Percentiles rank a stretch among this genome's conserved stretches.
Evolutionary conservation across 2,113 vertebrate genomes (phyloP).

Genomic region (Planiliza haematocheilus): DNA sequence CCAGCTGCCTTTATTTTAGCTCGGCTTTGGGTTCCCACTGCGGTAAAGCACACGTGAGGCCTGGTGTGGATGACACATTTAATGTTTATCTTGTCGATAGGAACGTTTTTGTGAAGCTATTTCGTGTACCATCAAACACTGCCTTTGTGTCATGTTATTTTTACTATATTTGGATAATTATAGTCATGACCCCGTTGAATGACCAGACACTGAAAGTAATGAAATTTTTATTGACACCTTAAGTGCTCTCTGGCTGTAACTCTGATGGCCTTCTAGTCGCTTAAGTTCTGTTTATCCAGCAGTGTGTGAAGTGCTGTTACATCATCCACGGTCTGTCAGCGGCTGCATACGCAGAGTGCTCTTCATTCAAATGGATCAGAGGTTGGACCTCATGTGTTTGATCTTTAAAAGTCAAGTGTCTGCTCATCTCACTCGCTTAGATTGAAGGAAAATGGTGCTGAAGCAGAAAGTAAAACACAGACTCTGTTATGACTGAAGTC

Average conservation of each 20-base stretch:
- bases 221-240: slow-evolving; percentile 43
- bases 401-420: slow-evolving; percentile 44
- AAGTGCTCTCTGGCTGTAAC: slow-evolving; percentile 31
- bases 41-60: too few relatives aligned
- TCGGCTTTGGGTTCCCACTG: too few relatives aligned
- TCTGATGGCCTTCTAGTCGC: not conserved
- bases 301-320: slow-evolving; percentile 43
- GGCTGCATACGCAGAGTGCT: slow-evolving; percentile 22
- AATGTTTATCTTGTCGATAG: not conserved
- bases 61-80: not conserved
- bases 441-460: slow-evolving; percentile 8
- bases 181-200: slow-evolving; percentile 9
- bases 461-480: not conserved
- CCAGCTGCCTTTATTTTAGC: too few relatives aligned
- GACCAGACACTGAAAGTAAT: slow-evolving; percentile 19
- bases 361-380: slow-evolving; percentile 27
- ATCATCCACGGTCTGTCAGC: slow-evolving; percentile 28
- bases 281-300: slow-evolving; percentile 37
- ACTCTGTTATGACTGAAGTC: not conserved
- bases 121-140: too few relatives aligned
- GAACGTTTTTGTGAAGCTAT: too few relatives aligned
- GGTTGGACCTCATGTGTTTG: slow-evolving; percentile 21
- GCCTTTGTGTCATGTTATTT: not conserved
- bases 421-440: slow-evolving; percentile 12
- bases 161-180: not conserved